Evolutionary conservation across 2,888 invertebrate species (phyloP).

Genomic region (Agrotis clavis): DNA sequence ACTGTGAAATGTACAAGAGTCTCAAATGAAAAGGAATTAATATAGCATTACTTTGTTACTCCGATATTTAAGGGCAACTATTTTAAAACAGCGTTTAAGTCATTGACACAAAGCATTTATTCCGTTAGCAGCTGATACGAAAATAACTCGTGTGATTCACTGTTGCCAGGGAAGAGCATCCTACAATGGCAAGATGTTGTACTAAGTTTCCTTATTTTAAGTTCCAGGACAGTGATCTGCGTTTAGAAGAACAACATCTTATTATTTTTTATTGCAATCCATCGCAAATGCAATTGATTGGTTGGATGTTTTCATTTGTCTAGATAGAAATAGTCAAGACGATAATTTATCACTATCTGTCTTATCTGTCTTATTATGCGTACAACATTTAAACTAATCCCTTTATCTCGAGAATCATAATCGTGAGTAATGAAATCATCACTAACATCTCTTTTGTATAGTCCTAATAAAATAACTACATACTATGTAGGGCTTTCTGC

Average conservation of each 20-base stretch:
- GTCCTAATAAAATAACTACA: not conserved
- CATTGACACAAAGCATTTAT: slow-evolving; percentile 30
- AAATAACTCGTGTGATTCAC: slow-evolving; percentile 44
- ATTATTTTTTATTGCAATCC: not conserved
- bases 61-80: slow-evolving; percentile 5
- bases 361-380: no score
- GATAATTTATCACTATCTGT: not conserved
- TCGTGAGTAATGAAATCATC: not conserved
- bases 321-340: not conserved
- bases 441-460: not conserved
- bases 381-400: not conserved
- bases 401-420: not conserved
- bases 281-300: not conserved
- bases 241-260: not conserved
- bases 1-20: slow-evolving; percentile 21
- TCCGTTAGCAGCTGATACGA: slow-evolving; percentile 27
- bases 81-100: slow-evolving; percentile 16
- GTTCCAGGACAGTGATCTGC: not conserved
- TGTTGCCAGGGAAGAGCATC: slow-evolving; percentile 36
- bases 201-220: slow-evolving; percentile 9
- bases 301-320: not conserved
- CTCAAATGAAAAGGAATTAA: slow-evolving; percentile 32
- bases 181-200: not conserved
- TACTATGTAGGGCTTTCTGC: not conserved
- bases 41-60: slow-evolving; percentile 40